Percentiles rank a stretch among this genome's conserved stretches.
These are phyloP conservation scores for Oophaga pumilio DNA, from an alignment of 2,113 vertebrate genomes.

Conservation along the genomic window DNA sequence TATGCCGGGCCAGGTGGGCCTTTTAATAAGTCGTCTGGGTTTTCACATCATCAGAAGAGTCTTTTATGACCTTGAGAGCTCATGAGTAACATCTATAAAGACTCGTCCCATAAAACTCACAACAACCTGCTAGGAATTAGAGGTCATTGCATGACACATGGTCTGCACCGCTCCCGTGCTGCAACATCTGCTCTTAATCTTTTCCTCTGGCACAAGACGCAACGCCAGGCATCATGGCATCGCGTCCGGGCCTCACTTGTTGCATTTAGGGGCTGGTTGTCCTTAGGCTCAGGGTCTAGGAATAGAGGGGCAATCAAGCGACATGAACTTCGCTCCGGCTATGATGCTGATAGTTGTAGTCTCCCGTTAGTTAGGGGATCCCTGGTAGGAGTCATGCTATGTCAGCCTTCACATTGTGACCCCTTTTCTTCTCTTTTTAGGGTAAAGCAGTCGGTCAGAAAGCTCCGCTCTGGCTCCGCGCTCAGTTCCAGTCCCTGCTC, in stretches of 20 bases:
- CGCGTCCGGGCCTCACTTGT: background rate
- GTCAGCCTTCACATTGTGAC: background rate
- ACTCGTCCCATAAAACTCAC: slow-evolving; percentile 45
- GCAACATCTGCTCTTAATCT: slow-evolving; percentile 49
- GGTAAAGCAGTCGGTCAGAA: slow-evolving; percentile 86
- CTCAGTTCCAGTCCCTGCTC: slow-evolving; percentile 92
- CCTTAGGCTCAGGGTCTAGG: background rate
- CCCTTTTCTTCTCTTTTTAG: slow-evolving; percentile 69
- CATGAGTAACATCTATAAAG: slow-evolving; percentile 49
- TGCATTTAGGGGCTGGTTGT: background rate
- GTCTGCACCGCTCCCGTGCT: slow-evolving; percentile 31
- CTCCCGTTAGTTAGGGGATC: background rate
- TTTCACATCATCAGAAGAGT: slow-evolving; percentile 44
- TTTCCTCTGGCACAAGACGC: slow-evolving; percentile 34
- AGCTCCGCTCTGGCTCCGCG: slow-evolving; percentile 91
- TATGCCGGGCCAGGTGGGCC: slow-evolving; percentile 11
- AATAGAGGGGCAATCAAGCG: background rate
- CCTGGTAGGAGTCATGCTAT: background rate
- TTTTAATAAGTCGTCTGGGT: slow-evolving; percentile 39
- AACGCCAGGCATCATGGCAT: background rate
- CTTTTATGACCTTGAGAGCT: slow-evolving; percentile 50
- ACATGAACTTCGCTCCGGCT: background rate
- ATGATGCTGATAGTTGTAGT: slow-evolving; percentile 2
- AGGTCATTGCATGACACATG: slow-evolving; percentile 49
- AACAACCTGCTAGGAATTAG: slow-evolving; percentile 54